A percentile compares a stretch with the other conserved stretches of the same genome.
These are phyloP conservation scores for Antrozous pallidus DNA, from an alignment of 2,797 vertebrate genomes.

Conservation along the genomic window DNA sequence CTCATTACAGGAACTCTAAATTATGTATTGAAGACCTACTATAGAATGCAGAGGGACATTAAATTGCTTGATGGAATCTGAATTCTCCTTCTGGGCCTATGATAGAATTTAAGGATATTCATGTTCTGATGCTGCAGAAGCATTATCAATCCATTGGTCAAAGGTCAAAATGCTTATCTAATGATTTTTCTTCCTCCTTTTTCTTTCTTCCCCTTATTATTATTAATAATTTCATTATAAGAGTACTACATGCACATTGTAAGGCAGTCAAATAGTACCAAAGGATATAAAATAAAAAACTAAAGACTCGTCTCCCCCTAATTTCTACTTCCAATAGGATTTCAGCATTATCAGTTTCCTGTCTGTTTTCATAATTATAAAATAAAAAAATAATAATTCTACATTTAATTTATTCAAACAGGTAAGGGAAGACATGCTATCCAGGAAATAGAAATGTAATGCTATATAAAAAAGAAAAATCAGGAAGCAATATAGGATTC, in stretches of 20 bases:
- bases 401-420: background rate
- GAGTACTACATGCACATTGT: slow-evolving; percentile 39
- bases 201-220: background rate
- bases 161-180: slow-evolving; percentile 51
- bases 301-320: background rate
- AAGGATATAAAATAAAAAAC: slow-evolving; percentile 51
- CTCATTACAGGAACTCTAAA: slow-evolving; percentile 65
- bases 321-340: slow-evolving; percentile 1
- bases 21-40: slow-evolving; percentile 72
- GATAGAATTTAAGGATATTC: slow-evolving; percentile 18
- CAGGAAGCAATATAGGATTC: background rate
- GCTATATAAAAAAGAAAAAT: slow-evolving; percentile 7
- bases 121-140: background rate
- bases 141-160: slow-evolving; percentile 49
- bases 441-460: background rate
- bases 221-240: slow-evolving; percentile 45
- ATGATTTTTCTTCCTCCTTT: slow-evolving; percentile 4
- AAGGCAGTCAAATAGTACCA: slow-evolving; percentile 40
- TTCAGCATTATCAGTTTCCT: background rate
- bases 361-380: slow-evolving; percentile 19
- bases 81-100: slow-evolving; percentile 1
- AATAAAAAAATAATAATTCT: background rate
- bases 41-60: slow-evolving; percentile 65
- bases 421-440: background rate
- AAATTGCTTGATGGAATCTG: slow-evolving; percentile 58